Percentiles rank a stretch among this genome's conserved stretches.
Conservation (phyloP, 1,140 invertebrate genomes). For the Coenobita brevimanus region DNA sequence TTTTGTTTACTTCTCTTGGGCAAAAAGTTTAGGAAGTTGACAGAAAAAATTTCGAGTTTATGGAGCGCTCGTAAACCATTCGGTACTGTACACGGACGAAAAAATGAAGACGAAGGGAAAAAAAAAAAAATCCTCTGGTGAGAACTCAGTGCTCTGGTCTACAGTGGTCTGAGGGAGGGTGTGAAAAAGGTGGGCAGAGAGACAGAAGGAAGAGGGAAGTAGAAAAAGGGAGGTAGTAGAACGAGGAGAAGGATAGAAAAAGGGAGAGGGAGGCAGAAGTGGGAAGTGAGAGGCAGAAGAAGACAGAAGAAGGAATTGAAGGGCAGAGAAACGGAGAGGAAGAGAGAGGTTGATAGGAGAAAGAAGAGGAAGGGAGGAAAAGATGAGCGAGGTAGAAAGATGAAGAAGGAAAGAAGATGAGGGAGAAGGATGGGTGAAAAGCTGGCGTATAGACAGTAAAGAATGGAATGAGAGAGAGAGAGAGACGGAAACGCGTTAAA, state of each 20-base stretch:
- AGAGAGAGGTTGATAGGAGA: background rate
- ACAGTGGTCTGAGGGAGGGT: conserved; percentile 28
- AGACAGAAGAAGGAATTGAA: background rate
- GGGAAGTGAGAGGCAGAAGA: background rate
- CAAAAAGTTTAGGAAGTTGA: conserved; percentile 6
- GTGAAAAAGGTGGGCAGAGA: background rate
- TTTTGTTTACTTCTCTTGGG: too few relatives aligned
- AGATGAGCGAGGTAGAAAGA: background rate
- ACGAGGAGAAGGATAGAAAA: background rate
- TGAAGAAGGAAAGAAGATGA: background rate
- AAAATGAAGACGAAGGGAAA: conserved; percentile 6
- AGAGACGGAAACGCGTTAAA: too few relatives aligned
- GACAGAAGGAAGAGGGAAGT: background rate
- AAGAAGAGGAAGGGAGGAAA: background rate
- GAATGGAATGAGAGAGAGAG: too few relatives aligned
- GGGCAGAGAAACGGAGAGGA: background rate
- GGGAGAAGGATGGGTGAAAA: background rate
- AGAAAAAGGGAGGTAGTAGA: too few relatives aligned
- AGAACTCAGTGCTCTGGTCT: conserved; percentile 32
- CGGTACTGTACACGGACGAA: background rate
- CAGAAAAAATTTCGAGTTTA: conserved; percentile 32
- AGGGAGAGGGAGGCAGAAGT: background rate
- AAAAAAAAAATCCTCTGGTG: conserved; percentile 9
- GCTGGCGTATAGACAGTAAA: background rate
- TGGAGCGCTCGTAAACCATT: conserved; percentile 47